Evolutionary conservation across 2,797 vertebrate genomes (phyloP), one percentile per base, ranked within the genome.

Genomic region (Tympanoctomys barrerae): DNA sequence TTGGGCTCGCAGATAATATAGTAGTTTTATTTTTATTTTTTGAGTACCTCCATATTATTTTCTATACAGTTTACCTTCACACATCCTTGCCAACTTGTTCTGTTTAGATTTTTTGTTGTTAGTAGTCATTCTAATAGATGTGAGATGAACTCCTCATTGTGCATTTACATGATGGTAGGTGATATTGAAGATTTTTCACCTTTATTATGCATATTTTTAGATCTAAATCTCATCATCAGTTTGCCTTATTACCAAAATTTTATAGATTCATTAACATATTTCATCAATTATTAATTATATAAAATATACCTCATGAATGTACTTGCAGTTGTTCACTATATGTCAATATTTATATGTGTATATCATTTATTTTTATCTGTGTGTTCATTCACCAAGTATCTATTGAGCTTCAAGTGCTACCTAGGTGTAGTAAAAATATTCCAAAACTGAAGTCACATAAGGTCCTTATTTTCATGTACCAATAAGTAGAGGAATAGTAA

Each of bases 191-290:
- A 39, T 21, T 49, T 31, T 77, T 83, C 77, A 7, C 52, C 21
- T 28, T 95, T 87, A 91, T 57, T 91, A 62, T 0, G 31, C 31
- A 86, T 78, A 83, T 92, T 24, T 66, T 80, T 96, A 91, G 54
- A 49, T 68, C n/a, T 82, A 94, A 79, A 81, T 39, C 7, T 94
- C n/a, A 62, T 91, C 77, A 21, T 94, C 11, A 61, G 26, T 66
- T 88, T 92, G 10, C 5, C 12, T 7, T 90, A 66, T 83, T 83
- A 79, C 22, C 52, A 77, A 81, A 73, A 90, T 59, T 70, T 28
- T 87, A 79, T 90, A 75, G 36, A 62, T 61, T 80, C 33, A 62
- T 62, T n/a, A 68, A 75, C 70, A 33, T 33, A 89, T 94, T 78
- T 85, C 84, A 57, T 70, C 93, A 85, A 46, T 61, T 66, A 52